phyloP scores from a whole-genome alignment of 2,797 vertebrate genomes.

The Acanthis flammea region DNA sequence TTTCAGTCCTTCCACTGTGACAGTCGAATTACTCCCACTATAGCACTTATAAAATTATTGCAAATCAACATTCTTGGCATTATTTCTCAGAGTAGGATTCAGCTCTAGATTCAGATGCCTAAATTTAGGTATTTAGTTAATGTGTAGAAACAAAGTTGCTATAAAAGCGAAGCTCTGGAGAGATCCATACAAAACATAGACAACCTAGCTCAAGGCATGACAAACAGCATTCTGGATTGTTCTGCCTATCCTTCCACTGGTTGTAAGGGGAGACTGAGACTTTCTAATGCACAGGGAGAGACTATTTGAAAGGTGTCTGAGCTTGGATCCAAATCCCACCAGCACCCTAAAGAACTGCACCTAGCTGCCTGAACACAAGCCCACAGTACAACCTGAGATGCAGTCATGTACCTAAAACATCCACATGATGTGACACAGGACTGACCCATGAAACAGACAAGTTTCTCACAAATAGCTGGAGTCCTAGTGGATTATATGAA shows the following conservation, averaged over 20 bases:
- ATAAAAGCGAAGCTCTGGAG: not conserved
- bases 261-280: not conserved
- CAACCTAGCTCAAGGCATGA: not conserved
- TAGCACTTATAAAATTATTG: not conserved
- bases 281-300: not conserved
- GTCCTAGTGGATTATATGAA: not conserved
- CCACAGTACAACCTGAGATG: not conserved
- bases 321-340: not conserved
- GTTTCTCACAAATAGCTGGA: not conserved
- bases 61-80: not conserved
- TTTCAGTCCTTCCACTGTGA: not conserved
- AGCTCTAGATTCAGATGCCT: not conserved
- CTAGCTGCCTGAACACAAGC: not conserved
- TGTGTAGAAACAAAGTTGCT: not conserved
- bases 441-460: not conserved
- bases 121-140: not conserved
- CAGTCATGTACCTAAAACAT: not conserved
- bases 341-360: not conserved
- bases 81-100: slow-evolving; percentile 1
- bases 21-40: not conserved
- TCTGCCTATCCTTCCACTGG: not conserved
- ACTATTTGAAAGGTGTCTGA: not conserved
- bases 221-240: not conserved
- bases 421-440: not conserved
- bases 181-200: not conserved